Conservation (phyloP, 1,140 invertebrate species). For the Calephelis virginiensis region DNA sequence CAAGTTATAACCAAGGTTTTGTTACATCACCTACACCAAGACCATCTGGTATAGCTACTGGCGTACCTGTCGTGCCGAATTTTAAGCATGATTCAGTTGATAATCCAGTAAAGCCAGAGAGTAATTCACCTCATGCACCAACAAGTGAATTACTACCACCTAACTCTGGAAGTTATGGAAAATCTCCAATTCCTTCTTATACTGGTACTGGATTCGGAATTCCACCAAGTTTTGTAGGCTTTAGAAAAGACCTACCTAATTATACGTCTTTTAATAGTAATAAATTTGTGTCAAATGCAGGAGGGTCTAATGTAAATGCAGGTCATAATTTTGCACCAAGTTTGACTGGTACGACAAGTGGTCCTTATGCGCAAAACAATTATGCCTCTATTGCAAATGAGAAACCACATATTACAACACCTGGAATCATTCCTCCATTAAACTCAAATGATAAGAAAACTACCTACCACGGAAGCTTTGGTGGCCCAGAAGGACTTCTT, state of each 20-base stretch:
- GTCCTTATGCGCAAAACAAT: neutral
- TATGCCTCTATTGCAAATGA: neutral
- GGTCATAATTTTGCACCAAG: neutral
- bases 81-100: neutral
- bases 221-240: slow-evolving; percentile 8
- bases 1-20: neutral
- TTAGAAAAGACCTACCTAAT: neutral
- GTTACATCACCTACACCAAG: neutral
- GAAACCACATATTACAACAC: neutral
- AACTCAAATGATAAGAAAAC: slow-evolving; percentile 17
- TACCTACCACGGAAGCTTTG: slow-evolving; percentile 34
- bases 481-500: slow-evolving; percentile 32
- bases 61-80: neutral
- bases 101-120: neutral
- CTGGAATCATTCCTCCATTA: neutral
- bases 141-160: slow-evolving; percentile 10
- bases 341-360: neutral
- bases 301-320: neutral
- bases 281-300: slow-evolving; percentile 7
- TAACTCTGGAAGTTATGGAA: slow-evolving; percentile 39
- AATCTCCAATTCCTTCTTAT: slow-evolving; percentile 24
- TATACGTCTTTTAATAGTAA: neutral
- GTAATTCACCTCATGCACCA: slow-evolving; percentile 5
- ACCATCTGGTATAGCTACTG: neutral
- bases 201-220: slow-evolving; percentile 24